phyloP scores from a whole-genome alignment of 2,797 vertebrate genomes.

The Pseudotriccus pelzelni region DNA sequence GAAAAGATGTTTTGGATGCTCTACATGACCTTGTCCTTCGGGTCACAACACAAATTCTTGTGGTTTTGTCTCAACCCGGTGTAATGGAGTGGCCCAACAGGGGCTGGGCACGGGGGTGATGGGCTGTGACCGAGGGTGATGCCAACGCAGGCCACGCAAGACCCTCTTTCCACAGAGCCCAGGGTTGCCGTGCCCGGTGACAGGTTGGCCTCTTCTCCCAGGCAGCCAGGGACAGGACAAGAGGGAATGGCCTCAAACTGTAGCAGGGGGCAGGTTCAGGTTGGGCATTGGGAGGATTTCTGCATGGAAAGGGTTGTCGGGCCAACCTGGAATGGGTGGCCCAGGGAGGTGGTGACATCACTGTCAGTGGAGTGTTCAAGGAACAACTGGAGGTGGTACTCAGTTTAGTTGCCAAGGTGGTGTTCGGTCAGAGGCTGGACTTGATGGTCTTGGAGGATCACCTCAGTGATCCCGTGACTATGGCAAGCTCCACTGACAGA shows the following conservation, averaged over 20 bases:
- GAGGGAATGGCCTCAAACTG: neutral
- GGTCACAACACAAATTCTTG: neutral
- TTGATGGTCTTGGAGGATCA: neutral
- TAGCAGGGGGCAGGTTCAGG: neutral
- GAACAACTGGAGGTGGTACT: neutral
- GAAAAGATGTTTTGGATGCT: neutral
- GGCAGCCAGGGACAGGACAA: fast-evolving
- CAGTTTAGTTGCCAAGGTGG: neutral
- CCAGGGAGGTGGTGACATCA: neutral
- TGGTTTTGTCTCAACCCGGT: neutral
- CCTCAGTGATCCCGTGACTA: neutral
- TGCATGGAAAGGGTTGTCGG: neutral
- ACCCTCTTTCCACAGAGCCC: neutral
- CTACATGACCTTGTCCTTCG: neutral
- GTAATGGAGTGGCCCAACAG: neutral
- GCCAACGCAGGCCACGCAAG: neutral
- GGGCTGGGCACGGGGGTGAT: neutral
- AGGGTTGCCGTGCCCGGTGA: neutral
- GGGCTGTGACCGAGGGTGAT: neutral
- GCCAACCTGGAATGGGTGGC: neutral
- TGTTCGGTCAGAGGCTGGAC: neutral
- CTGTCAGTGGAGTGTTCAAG: neutral
- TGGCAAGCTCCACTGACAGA: neutral
- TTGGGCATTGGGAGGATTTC: neutral
- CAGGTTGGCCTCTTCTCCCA: neutral